phyloP scores from a whole-genome alignment of 2,113 vertebrate genomes.

The Potamarius usumacintae region DNA sequence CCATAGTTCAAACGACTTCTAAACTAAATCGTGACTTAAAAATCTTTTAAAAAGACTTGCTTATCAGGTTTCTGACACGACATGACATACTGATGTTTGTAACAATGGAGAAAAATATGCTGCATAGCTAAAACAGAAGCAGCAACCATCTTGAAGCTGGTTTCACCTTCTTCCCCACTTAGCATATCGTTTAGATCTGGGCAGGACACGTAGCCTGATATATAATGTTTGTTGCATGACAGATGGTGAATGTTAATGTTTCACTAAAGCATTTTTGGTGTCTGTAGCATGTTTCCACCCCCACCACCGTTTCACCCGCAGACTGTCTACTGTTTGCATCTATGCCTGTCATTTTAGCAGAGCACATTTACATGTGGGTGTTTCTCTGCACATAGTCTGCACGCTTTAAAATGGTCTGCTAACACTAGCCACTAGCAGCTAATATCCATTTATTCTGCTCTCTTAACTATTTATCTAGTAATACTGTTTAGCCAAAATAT shows the following conservation, averaged over 20 bases:
- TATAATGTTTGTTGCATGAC: slow-evolving; percentile 14
- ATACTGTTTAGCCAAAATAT: background rate
- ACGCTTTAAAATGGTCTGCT: slow-evolving; percentile 1
- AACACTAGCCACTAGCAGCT: slow-evolving; percentile 1
- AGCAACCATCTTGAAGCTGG: background rate
- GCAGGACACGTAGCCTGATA: background rate
- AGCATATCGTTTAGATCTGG: background rate
- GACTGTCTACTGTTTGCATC: background rate
- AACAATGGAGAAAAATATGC: slow-evolving; percentile 7
- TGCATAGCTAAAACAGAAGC: background rate
- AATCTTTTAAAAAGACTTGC: background rate
- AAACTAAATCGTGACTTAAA: background rate
- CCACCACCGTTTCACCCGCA: slow-evolving; percentile 9
- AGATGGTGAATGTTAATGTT: slow-evolving; percentile 21
- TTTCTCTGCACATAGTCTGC: background rate
- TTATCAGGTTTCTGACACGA: background rate
- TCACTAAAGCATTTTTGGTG: slow-evolving; percentile 11
- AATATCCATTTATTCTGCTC: background rate
- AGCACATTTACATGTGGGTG: slow-evolving; percentile 17
- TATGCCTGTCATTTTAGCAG: slow-evolving; percentile 8
- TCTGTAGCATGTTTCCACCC: slow-evolving; percentile 14
- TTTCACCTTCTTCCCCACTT: background rate
- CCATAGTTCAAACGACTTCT: background rate
- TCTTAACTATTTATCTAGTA: background rate
- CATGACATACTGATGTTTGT: background rate